Percentiles rank a stretch among this genome's conserved stretches.
Evolutionary conservation across 2,888 invertebrate genomes (phyloP).

Genomic region (Noctuana brunneofusca): DNA sequence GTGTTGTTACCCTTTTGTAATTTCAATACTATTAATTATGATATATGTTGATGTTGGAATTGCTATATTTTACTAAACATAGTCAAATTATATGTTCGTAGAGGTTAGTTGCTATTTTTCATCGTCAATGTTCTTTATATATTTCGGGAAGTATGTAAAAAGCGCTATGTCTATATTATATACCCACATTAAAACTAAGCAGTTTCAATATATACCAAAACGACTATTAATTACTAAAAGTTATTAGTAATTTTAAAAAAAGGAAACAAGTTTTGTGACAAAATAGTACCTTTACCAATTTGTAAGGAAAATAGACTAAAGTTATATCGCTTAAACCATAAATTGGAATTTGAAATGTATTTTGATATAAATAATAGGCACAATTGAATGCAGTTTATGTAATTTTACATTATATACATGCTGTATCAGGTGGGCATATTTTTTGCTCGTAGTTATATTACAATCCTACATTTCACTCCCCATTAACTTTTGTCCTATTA

Average conservation of each 20-base stretch:
- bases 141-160: constrained; percentile 12
- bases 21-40: constrained; percentile 24
- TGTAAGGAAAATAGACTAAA: not conserved
- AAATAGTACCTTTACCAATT: not conserved
- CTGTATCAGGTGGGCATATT: too few species aligned
- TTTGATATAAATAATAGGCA: not conserved
- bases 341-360: not conserved
- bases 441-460: not conserved
- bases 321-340: not conserved
- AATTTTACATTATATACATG: not conserved
- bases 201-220: not conserved
- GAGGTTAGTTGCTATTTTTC: constrained; percentile 21
- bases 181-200: not conserved
- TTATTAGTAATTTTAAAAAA: not conserved
- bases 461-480: not conserved
- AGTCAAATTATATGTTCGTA: constrained; percentile 23
- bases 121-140: constrained; percentile 24
- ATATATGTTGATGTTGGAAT: constrained; percentile 29
- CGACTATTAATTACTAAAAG: not conserved
- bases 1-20: constrained; percentile 31
- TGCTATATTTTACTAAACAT: constrained; percentile 27
- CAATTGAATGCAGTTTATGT: not conserved
- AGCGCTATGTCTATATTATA: not conserved
- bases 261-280: not conserved
- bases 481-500: not conserved